Evolutionary conservation across 2,797 vertebrate genomes (phyloP), one percentile per base, ranked within the genome.

Genomic region (Sternotherus odoratus): DNA sequence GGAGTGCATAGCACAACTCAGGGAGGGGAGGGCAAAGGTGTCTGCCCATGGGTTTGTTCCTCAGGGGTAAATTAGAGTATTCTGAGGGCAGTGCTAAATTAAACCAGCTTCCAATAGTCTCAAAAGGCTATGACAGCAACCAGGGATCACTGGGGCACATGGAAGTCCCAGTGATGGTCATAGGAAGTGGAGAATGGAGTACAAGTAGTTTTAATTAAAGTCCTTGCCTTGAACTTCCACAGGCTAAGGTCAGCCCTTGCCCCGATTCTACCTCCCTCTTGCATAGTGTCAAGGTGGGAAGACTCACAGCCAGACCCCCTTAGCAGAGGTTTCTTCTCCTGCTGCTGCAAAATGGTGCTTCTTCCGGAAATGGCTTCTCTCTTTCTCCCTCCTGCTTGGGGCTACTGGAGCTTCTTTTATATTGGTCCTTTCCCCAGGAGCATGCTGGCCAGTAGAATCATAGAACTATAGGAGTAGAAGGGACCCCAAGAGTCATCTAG

Each of bases 121-220:
- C 24, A 66, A 48, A 66, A 81, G 4, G 12, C 46, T 72, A 24
- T 50, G 63, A 19, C 50, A 28, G 75, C 36, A 81, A 48, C 39
- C n/a, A 24, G 13, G 8, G 56, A 26, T 0, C 6, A 39, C 49
- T 75, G 46, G 1, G 0, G 50, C 75, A 2, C 3, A 63, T 85
- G 74, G 69, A 36, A 19, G 28, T 36, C 33, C 69, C 33, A 5
- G 28, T 66, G 49, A 12, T 66, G 50, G 88, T 69, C 51, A 74
- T 30, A 11, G 81, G 30, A 21, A 89, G 51, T 12, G 39, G 86
- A 74, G 57, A 72, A 91, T 3, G 78, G 74, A 8, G 57, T 11
- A 69, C 4, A 39, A 69, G 36, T 69, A 69, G 36, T 69, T 69
- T 39, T 5, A 69, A 69, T 19, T 69, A 21, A 11, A 36, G 17